A percentile compares a stretch with the other conserved stretches of the same genome.
These are phyloP conservation scores for Solen grandis DNA, from an alignment of 1,140 invertebrate species.

Conservation along the genomic window DNA sequence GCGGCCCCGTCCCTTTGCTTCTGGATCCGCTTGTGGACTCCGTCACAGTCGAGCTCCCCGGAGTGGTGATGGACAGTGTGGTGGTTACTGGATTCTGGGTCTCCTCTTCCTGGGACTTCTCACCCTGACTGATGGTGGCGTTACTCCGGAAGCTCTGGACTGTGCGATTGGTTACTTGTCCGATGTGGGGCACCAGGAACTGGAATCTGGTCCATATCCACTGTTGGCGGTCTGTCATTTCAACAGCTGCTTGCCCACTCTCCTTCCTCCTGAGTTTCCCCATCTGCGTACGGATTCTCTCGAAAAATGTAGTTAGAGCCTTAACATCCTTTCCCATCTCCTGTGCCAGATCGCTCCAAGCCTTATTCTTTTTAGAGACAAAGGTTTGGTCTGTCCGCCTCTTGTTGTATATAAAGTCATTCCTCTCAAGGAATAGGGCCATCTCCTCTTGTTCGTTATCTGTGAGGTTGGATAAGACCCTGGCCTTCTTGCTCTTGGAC, in stretches of 20 bases:
- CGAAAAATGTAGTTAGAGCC: not conserved
- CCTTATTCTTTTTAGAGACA: not conserved
- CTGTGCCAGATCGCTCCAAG: not conserved
- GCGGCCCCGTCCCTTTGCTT: not conserved
- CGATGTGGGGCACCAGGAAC: not conserved
- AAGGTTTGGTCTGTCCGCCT: not conserved
- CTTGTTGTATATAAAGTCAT: not conserved
- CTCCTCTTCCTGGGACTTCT: too few species aligned
- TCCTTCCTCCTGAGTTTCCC: not conserved
- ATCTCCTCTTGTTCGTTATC: too few species aligned
- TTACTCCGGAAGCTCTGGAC: constrained; percentile 5
- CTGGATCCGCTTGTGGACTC: not conserved
- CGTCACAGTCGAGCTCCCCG: not conserved
- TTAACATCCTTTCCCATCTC: not conserved
- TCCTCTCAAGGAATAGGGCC: too few species aligned
- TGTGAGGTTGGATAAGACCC: too few species aligned
- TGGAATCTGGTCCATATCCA: not conserved
- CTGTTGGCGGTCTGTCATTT: not conserved
- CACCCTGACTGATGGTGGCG: too few species aligned
- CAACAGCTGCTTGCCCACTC: not conserved
- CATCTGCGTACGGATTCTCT: not conserved
- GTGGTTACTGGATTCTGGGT: too few species aligned
- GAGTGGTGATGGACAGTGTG: constrained; percentile 2
- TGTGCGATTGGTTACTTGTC: too few species aligned
- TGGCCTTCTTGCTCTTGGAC: too few species aligned